Conservation (phyloP, 1,140 invertebrate species). For the Diabrotica undecimpunctata region DNA sequence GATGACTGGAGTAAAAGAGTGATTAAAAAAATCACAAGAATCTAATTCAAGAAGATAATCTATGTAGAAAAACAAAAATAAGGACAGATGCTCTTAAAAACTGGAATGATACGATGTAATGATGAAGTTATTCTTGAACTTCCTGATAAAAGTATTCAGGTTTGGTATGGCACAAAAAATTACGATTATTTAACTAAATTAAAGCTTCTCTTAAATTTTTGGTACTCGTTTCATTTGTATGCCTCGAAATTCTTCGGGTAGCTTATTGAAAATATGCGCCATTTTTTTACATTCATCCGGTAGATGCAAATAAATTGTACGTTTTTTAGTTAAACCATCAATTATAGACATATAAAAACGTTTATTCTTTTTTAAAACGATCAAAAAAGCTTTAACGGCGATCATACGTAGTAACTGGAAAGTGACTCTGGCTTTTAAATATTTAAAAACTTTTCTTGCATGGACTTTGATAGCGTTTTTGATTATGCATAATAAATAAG, state of each 20-base stretch:
- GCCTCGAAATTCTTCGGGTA: conserved; percentile 3
- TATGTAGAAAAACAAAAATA: too few relatives aligned
- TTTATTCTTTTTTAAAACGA: conserved; percentile 18
- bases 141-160: too few relatives aligned
- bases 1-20: too few relatives aligned
- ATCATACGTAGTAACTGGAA: conserved; percentile 12
- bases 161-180: too few relatives aligned
- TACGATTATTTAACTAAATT: too few relatives aligned
- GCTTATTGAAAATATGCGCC: background rate
- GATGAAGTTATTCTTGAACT: too few relatives aligned
- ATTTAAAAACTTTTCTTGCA: background rate
- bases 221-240: conserved; percentile 7
- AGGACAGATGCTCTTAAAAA: too few relatives aligned
- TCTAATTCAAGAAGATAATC: too few relatives aligned
- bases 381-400: conserved; percentile 17
- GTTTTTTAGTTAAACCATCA: background rate
- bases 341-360: conserved; percentile 19
- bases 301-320: conserved; percentile 5
- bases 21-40: too few relatives aligned
- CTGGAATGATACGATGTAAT: too few relatives aligned
- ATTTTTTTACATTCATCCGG: background rate
- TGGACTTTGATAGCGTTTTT: conserved; percentile 11
- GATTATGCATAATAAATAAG: conserved; percentile 5
- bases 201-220: conserved; percentile 5
- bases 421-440: conserved; percentile 6